Evolutionary conservation across 2,888 invertebrate genomes (phyloP).

Genomic region (Callyntrura guangdongensis): DNA sequence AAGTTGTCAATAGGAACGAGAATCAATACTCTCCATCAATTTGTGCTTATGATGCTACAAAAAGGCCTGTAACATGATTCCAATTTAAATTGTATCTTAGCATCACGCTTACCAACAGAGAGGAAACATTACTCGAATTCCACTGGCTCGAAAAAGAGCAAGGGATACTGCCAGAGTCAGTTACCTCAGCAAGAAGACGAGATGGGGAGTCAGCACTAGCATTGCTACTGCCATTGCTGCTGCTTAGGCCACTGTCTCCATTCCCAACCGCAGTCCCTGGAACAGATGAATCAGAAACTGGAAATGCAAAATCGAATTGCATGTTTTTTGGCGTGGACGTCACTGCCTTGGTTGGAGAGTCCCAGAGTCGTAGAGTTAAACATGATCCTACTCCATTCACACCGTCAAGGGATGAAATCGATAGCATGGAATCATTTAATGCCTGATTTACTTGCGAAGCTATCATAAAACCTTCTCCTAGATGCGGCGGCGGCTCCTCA

Average conservation of each 20-base stretch:
- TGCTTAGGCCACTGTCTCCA: not conserved
- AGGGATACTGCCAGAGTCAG: conserved; percentile 3
- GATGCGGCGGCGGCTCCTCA: not conserved
- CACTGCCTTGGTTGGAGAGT: conserved; percentile 49
- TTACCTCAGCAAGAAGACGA: conserved; percentile 17
- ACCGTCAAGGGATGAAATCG: conserved; percentile 24
- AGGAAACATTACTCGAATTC: conserved; percentile 65
- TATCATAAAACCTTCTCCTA: conserved; percentile 49
- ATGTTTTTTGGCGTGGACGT: conserved; percentile 26
- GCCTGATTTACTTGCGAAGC: conserved; percentile 11
- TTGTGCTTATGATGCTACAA: too few relatives aligned
- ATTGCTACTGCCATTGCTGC: conserved; percentile 59
- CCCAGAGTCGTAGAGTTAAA: conserved; percentile 42
- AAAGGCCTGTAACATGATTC: not conserved
- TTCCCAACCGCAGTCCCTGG: not conserved
- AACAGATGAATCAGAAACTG: conserved; percentile 45
- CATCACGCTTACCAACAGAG: conserved; percentile 61
- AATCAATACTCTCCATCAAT: too few relatives aligned
- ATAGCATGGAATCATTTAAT: conserved; percentile 60
- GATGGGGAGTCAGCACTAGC: conserved; percentile 73
- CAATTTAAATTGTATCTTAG: too few relatives aligned
- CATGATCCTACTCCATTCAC: not conserved
- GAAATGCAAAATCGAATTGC: conserved; percentile 69
- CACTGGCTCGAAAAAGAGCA: conserved; percentile 52
- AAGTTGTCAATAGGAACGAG: not conserved